Conservation (phyloP, 1,140 invertebrate genomes). For the Andrena cerasifolii region DNA sequence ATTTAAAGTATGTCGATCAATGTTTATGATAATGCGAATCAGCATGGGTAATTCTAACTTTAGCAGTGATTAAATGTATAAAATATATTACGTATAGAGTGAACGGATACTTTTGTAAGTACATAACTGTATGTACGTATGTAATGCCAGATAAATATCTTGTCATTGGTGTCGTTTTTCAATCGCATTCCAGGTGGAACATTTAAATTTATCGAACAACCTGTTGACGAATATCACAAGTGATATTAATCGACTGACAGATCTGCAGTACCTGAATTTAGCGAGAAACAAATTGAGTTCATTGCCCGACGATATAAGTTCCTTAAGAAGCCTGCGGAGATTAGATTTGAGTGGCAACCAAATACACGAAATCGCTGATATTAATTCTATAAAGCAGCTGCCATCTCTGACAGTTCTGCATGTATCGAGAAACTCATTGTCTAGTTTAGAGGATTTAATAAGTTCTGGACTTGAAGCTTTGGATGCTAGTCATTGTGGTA, state of each 20-base stretch:
- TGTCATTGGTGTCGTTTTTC: neutral
- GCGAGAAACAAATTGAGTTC: constrained; percentile 70
- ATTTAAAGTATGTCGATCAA: too few species aligned
- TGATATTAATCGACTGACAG: constrained; percentile 67
- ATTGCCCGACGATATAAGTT: constrained; percentile 64
- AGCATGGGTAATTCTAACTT: too few species aligned
- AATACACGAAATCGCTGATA: constrained; percentile 51
- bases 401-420: constrained; percentile 65
- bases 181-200: constrained; percentile 63
- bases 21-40: too few species aligned
- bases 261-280: constrained; percentile 72
- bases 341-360: constrained; percentile 71
- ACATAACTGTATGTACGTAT: too few species aligned
- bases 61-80: neutral
- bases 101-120: too few species aligned
- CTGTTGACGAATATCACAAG: constrained; percentile 60
- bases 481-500: constrained; percentile 74
- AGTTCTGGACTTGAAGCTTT: constrained; percentile 65
- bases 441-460: constrained; percentile 64
- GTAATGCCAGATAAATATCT: neutral
- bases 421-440: constrained; percentile 72
- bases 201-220: constrained; percentile 75
- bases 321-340: constrained; percentile 64
- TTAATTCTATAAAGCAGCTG: constrained; percentile 67
- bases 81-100: neutral